Evolutionary conservation across 92 coral and sea anemone genomes (phyloP), one percentile per base, ranked within the genome.

Genomic region (Heteractis magnifica): DNA sequence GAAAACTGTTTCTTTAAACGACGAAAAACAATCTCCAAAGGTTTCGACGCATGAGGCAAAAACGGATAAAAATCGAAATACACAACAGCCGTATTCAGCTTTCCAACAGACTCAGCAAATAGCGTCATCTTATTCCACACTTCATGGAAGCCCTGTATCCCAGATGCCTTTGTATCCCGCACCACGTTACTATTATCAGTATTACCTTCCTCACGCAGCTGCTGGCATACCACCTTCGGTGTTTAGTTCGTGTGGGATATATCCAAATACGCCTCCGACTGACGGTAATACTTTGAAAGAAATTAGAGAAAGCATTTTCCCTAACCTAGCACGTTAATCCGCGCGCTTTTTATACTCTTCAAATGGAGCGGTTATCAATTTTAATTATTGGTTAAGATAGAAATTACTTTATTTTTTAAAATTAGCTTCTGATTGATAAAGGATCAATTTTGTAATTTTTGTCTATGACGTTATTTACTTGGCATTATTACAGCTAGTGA

Each of bases 171-270:
- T 87, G 8, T 90, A 77, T 82, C 91, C 94, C 26, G 44, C 44
- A n/a, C 78, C 94, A 15, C 89, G 94, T 10, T 90, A 88, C 71
- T 87, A 77, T 77, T 90, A 90, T 49, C 89, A 84, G 77, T 88
- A 85, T 23, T 90, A 90, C 65, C 49, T 81, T 19, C 89, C 89
- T 0, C 74, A 88, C 19, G 59, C 86, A 13, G 52, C 76, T 23
- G 58, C 58, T 23, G 49, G 48, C 15, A 44, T 81, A 4, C 51
- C 73, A 5, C 72, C 75, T 0, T 53, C 78, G 15, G 71, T 77
- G 11, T 86, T 72, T 72, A 81, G 75, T 56, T 84, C 85, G 4
- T 90, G 86, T 80, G 81, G 88, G 41, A 79, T 86, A 70, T 87
- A 83, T 52, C 77, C 85, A 19, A 78, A 89, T 15, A 62, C 83